Percentiles rank a stretch among this genome's conserved stretches.
These are phyloP conservation scores for Rhabdophis nuchalis DNA, from an alignment of 2,797 vertebrate genomes.

Conservation along the genomic window DNA sequence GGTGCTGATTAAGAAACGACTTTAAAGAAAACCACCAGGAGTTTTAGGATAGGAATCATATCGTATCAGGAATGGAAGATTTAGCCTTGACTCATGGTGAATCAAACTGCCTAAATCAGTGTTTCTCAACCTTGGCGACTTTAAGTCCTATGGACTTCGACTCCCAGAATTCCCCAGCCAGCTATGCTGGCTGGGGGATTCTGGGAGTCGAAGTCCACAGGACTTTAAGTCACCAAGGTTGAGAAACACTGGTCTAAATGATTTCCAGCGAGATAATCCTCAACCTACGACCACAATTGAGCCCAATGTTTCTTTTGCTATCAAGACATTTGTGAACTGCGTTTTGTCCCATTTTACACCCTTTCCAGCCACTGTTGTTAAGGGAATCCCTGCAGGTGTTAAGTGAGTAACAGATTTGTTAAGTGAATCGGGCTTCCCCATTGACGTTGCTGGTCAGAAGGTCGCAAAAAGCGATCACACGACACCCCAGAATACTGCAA, in stretches of 20 bases:
- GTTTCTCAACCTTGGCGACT: too few relatives aligned
- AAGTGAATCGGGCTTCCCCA: too few relatives aligned
- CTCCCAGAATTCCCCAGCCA: too few relatives aligned
- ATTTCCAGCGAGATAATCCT: neutral
- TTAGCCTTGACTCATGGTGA: neutral
- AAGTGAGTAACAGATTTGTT: neutral
- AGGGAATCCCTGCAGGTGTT: neutral
- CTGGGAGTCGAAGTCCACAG: too few relatives aligned
- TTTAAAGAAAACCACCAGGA: neutral
- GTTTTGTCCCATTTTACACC: neutral
- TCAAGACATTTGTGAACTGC: neutral
- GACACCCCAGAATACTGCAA: neutral
- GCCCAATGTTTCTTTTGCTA: neutral
- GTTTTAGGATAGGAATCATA: neutral
- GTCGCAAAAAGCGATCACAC: too few relatives aligned
- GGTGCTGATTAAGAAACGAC: neutral
- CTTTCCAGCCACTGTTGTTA: neutral
- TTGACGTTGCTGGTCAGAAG: too few relatives aligned
- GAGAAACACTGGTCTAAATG: too few relatives aligned
- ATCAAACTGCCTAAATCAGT: neutral
- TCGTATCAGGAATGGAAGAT: neutral
- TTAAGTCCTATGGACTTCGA: too few relatives aligned
- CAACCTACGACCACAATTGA: neutral
- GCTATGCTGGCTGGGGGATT: too few relatives aligned
- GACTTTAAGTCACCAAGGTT: too few relatives aligned